Conservation (phyloP, 92 coral and sea anemone species). For the Epizoanthus illoricatus region DNA sequence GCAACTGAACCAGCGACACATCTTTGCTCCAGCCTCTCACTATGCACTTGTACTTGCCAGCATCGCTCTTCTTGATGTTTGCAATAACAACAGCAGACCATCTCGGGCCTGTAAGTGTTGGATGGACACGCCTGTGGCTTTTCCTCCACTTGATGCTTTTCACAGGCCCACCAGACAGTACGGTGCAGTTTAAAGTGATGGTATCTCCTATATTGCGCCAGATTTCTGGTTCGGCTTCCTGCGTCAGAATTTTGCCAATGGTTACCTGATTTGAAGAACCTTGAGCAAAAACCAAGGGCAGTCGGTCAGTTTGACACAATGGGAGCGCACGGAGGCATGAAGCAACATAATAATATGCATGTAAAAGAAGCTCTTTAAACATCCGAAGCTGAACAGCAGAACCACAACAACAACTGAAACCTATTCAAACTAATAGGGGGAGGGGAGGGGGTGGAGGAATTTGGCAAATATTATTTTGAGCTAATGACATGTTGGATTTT, state of each 20-base stretch:
- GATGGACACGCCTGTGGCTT: neutral
- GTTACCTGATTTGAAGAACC: conserved; percentile 21
- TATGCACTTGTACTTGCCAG: conserved; percentile 29
- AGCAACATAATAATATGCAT: too few relatives aligned
- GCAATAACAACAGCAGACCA: conserved; percentile 24
- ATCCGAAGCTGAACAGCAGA: too few relatives aligned
- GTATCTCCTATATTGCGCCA: conserved; percentile 22
- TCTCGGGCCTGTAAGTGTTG: conserved; percentile 6
- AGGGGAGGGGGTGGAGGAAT: too few relatives aligned
- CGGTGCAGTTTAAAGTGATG: conserved; percentile 16
- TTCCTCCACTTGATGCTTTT: conserved; percentile 8
- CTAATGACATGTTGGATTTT: too few relatives aligned
- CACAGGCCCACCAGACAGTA: conserved; percentile 26
- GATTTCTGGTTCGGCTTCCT: conserved; percentile 30
- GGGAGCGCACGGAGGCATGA: too few relatives aligned
- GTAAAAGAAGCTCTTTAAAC: too few relatives aligned
- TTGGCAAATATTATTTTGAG: too few relatives aligned
- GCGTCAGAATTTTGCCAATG: conserved; percentile 33
- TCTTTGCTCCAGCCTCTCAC: conserved; percentile 31
- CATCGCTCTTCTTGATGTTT: neutral
- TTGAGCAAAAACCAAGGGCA: neutral
- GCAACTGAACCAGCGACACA: conserved; percentile 22
- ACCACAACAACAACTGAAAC: too few relatives aligned
- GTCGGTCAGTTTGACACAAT: too few relatives aligned
- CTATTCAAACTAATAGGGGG: too few relatives aligned